phyloP scores from a whole-genome alignment of 2,797 vertebrate species.

The Danio aesculapii region DNA sequence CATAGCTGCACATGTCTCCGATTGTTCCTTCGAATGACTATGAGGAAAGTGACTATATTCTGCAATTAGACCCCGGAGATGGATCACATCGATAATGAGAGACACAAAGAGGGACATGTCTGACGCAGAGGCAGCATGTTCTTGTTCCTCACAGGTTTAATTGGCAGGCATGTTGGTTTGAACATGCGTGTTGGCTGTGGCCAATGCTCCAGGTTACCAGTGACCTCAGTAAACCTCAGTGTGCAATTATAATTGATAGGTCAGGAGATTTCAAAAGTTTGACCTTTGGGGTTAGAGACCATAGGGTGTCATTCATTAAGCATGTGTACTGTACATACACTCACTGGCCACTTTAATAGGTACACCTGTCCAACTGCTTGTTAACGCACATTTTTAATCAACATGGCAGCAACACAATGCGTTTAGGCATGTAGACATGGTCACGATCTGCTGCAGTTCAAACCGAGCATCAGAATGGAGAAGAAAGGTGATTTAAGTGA shows the following conservation, averaged over 20 bases:
- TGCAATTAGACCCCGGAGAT: background rate
- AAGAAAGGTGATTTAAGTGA: no score
- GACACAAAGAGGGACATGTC: background rate
- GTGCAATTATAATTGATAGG: conserved; percentile 4
- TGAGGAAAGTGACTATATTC: background rate
- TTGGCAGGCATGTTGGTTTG: conserved; percentile 6
- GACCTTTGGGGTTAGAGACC: background rate
- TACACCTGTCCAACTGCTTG: no score
- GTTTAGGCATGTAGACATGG: no score
- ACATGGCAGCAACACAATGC: no score
- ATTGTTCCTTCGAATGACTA: background rate
- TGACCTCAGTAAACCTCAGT: background rate
- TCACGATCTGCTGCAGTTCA: no score
- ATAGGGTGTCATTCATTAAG: no score
- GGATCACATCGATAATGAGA: conserved; percentile 2
- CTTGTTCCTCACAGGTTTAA: background rate
- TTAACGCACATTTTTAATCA: no score
- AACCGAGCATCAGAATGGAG: no score
- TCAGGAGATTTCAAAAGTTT: background rate
- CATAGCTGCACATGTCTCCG: no score
- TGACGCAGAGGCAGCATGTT: background rate
- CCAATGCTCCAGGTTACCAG: background rate
- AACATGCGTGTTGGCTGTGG: background rate
- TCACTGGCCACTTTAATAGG: no score
- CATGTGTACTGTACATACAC: no score